Base-by-base conservation (phyloP, 2,113 vertebrate genomes). In the Paedocypris sp. region DNA sequence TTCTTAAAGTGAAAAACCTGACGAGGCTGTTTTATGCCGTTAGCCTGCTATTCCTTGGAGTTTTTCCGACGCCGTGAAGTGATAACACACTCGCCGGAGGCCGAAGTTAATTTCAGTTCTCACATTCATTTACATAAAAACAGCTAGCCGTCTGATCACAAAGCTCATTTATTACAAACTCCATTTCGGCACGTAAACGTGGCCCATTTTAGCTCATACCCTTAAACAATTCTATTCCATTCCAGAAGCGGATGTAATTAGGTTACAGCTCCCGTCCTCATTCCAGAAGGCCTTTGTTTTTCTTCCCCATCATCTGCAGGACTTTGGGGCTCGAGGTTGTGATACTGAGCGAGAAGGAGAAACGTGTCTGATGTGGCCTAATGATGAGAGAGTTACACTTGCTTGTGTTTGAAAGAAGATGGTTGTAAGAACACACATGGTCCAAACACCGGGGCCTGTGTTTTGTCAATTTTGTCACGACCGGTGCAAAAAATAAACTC, bases 91-190 rank as follows among this genome's bases (percentile, higher is more conserved):
- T 72, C 60, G 58, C 57, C 42, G 53, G 25, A 45, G 66, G 75
- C 75, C 43, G 43, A 52, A 48, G 74, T 71, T 80, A 63, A 79
- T 81, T 83, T 82, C 66, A 42, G 63, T 52, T 59, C 67, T 69
- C 48, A 71, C 54, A 66, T 60, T 71, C 42, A 79, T 81, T 81
- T 80, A 76, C 72, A 79, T 77, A 73, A 71, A 78, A 77, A 64
- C 69, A 60, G 36, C 54, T 64, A 48, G 56, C 39, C 53, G 51
- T 28, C 52, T 49, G 69, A 51, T 62, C 64, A 72, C 28, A 23
- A 58, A 54, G 53, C 59, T 70, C 68, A 60, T 51, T 71, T 63
- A 61, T 36, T 69, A 36, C 33, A 49, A 41, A 63, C 54, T 69
- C 64, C 67, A 70, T 80, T 78, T 75, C 70, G 51, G 46, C 70